phyloP scores from a whole-genome alignment of 2,113 vertebrate species.

The Acanthisitta chloris region DNA sequence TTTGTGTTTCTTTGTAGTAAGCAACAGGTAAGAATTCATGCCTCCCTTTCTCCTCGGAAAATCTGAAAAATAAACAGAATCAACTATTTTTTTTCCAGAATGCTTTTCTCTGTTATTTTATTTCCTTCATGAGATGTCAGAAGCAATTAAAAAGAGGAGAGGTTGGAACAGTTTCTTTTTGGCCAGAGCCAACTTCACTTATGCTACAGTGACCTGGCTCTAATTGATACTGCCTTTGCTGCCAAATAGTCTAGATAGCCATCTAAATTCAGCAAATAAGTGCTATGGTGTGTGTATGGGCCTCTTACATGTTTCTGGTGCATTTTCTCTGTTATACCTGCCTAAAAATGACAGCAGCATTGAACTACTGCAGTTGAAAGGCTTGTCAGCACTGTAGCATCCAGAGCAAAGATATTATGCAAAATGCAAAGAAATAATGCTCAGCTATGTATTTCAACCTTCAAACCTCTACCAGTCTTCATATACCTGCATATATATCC shows the following conservation, averaged over 20 bases:
- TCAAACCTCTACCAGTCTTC: background rate
- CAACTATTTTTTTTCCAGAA: background rate
- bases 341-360: background rate
- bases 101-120: background rate
- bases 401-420: background rate
- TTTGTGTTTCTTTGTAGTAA: background rate
- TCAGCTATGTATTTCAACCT: background rate
- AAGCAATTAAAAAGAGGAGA: conserved; percentile 32
- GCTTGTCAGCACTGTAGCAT: background rate
- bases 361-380: background rate
- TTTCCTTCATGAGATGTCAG: conserved; percentile 36
- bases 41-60: background rate
- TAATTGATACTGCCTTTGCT: conserved; percentile 38
- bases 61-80: background rate
- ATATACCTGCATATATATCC: background rate
- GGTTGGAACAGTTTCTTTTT: conserved; percentile 19
- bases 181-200: background rate
- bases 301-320: background rate
- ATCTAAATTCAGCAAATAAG: conserved; percentile 1
- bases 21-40: background rate
- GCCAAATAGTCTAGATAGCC: conserved; percentile 8
- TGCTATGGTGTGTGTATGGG: background rate
- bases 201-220: conserved; percentile 34
- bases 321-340: background rate
- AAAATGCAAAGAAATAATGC: background rate